Conservation (phyloP, 2,113 vertebrate species). For the Spermophilus dauricus region DNA sequence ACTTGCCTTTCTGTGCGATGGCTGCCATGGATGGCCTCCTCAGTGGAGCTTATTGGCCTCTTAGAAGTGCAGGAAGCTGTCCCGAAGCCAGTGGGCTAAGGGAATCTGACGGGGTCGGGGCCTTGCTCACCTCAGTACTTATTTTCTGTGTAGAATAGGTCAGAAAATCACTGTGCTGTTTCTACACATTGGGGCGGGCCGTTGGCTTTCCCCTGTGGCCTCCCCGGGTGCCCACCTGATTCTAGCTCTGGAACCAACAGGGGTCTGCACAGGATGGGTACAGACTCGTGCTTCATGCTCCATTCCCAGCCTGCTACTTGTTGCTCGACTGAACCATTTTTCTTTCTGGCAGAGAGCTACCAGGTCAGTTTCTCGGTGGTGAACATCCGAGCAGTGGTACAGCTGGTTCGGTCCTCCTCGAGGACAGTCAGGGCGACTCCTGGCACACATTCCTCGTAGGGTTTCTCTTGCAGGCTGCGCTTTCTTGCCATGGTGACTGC, state of each 20-base stretch:
- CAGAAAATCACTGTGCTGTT: constrained; percentile 1
- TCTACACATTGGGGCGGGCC: background rate
- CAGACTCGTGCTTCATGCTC: background rate
- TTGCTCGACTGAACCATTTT: background rate
- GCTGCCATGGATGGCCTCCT: background rate
- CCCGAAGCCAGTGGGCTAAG: background rate
- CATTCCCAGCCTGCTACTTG: background rate
- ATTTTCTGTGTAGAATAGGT: background rate
- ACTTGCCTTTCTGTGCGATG: background rate
- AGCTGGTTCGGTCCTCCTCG: background rate
- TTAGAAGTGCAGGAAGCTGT: background rate
- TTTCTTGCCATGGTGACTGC: background rate
- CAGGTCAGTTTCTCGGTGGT: background rate
- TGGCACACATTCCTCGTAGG: background rate
- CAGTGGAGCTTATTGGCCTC: background rate
- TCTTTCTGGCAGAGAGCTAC: background rate
- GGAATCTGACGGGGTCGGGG: background rate
- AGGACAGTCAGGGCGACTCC: background rate
- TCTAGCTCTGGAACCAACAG: background rate
- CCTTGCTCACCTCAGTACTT: background rate
- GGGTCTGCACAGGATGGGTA: background rate
- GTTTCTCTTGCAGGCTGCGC: background rate
- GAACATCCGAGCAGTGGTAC: background rate
- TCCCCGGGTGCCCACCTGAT: background rate
- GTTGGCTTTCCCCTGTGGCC: background rate